Evolutionary conservation across 2,888 invertebrate species (phyloP), one percentile per base, ranked within the genome.

Genomic region (Ceramica pisi): DNA sequence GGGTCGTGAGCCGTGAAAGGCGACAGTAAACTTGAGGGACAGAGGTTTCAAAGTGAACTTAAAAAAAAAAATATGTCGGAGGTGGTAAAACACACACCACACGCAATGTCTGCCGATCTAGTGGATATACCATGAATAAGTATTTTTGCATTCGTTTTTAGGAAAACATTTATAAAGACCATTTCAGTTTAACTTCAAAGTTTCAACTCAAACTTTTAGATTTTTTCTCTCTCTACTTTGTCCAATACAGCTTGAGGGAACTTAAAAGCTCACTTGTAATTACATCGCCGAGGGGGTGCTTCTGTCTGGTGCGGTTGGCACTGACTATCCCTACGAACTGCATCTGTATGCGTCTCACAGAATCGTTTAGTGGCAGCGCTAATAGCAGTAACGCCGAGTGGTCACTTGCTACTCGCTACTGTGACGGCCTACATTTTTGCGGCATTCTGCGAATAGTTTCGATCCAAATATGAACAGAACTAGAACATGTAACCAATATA

Each of bases 371-470:
- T 21, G 50, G 46, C 78, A 78, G 55, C n/a, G 50, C 50, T 82
- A 78, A 70, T 77, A 65, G 57, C 60, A 35, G 23, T 60, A 63
- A 76, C 65, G 57, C 57, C 35, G 63, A 68, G 51, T 70, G 67
- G 81, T 78, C 59, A 69, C 53, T 62, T 59, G 62, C 56, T 69
- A 41, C 67, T 69, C 61, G 65, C 59, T 69, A 41, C 70, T 69
- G 69, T 66, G 74, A 73, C 66, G 70, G 67, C 69, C 82, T 78
- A 81, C 62, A 78, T 82, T 68, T 55, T 55, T 68, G 71, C 67
- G 50, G 51, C 65, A 63, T 70, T 78, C 44, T 69, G 60, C 59
- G 59, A 80, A 67, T 63, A 56, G 56, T 68, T 79, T 72, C 66
- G 59, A 63, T 81, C 62, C 38, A 55, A 75, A 67, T 63, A 75